phyloP scores from a whole-genome alignment of 1,140 invertebrate genomes.

The Drosophila pallidifrons region DNA sequence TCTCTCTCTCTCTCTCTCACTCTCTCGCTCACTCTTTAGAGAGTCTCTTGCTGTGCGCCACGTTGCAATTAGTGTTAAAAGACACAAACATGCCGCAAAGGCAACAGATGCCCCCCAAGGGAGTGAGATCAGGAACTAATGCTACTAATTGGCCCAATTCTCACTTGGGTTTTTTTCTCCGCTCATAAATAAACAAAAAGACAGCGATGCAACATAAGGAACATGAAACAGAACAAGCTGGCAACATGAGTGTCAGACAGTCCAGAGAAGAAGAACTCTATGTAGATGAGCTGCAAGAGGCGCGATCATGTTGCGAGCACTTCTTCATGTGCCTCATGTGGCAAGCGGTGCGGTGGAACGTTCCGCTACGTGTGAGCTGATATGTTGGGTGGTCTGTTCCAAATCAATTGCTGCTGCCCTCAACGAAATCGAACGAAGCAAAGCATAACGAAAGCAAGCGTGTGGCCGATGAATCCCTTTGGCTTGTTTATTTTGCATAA shows the following conservation, averaged over 20 bases:
- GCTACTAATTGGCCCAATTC: conserved; percentile 81
- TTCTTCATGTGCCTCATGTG: neutral
- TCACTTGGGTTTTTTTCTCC: conserved; percentile 57
- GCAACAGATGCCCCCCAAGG: neutral
- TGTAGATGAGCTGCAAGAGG: conserved; percentile 63
- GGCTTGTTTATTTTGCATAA: conserved; percentile 80
- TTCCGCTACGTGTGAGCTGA: conserved; percentile 82
- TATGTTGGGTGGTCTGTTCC: conserved; percentile 82
- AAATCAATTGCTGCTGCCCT: conserved; percentile 74
- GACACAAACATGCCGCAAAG: conserved; percentile 64
- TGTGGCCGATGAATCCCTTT: neutral
- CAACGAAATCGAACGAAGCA: conserved; percentile 26
- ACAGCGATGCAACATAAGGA: conserved; percentile 47
- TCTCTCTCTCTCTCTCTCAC: too few species aligned
- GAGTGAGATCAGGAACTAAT: conserved; percentile 60
- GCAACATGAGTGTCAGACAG: conserved; percentile 70
- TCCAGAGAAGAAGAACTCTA: conserved; percentile 30
- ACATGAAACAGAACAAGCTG: conserved; percentile 76
- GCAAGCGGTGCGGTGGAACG: conserved; percentile 50
- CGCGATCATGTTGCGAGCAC: conserved; percentile 38
- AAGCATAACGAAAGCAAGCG: conserved; percentile 47
- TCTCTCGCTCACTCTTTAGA: too few species aligned
- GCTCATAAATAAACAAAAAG: conserved; percentile 77
- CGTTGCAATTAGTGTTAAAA: conserved; percentile 78
- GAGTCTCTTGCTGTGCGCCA: conserved; percentile 25